A percentile compares a stretch with the other conserved stretches of the same genome.
Evolutionary conservation across 2,888 invertebrate species (phyloP).

Genomic region (Euclidia mi): DNA sequence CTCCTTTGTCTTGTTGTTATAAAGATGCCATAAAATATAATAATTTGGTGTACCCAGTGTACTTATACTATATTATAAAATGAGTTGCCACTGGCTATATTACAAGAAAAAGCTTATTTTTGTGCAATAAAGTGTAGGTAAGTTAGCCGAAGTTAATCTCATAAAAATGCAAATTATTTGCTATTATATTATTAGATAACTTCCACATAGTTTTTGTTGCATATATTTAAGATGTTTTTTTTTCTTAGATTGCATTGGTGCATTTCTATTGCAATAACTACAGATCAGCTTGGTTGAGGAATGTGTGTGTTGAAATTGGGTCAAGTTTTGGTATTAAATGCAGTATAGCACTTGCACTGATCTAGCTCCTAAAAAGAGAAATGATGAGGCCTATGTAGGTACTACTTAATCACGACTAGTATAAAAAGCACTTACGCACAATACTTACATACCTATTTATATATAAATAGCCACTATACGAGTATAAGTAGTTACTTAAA

Average conservation of each 20-base stretch:
- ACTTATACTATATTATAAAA: no score
- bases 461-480: conserved; percentile 22
- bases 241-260: background rate
- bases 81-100: no score
- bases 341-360: background rate
- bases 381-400: conserved; percentile 14
- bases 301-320: no score
- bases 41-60: background rate
- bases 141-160: conserved; percentile 9
- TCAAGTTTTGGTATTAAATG: no score
- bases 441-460: conserved; percentile 16
- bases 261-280: no score
- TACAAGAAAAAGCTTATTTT: background rate
- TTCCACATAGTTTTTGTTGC: conserved; percentile 11
- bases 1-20: no score
- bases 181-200: background rate
- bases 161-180: conserved; percentile 12
- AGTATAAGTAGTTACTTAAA: conserved; percentile 37
- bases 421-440: conserved; percentile 41
- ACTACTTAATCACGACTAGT: conserved; percentile 15
- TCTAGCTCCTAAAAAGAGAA: background rate
- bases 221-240: background rate
- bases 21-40: background rate
- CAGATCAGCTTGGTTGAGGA: no score
- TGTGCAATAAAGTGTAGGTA: conserved; percentile 22